A percentile compares a stretch with the other conserved stretches of the same genome.
Conservation (phyloP, 35 echinoderm and acorn worm genomes). For the Heliocidaris erythrogramma region DNA sequence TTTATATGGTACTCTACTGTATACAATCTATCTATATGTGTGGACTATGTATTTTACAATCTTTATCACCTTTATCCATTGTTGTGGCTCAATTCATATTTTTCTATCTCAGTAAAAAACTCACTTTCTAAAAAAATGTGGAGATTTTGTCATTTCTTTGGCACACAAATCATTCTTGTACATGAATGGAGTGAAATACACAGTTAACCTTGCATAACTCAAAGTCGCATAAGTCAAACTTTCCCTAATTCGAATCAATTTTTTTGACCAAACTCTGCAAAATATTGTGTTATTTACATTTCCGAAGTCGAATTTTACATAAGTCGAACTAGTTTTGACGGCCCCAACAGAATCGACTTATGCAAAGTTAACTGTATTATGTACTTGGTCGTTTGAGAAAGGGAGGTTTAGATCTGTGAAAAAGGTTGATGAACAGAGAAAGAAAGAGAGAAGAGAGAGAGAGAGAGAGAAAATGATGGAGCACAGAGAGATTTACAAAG, state of each 20-base stretch:
- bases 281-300: too few species aligned
- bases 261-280: too few species aligned
- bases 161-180: neutral
- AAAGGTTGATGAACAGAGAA: neutral
- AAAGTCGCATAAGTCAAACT: too few species aligned
- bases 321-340: too few species aligned
- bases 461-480: neutral
- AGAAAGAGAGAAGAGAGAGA: neutral
- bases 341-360: too few species aligned
- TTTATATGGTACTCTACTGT: neutral
- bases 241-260: too few species aligned
- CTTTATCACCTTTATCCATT: neutral
- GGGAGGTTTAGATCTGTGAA: neutral
- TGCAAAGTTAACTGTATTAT: too few species aligned
- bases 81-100: neutral
- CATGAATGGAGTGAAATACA: neutral
- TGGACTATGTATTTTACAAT: neutral
- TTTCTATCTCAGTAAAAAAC: neutral
- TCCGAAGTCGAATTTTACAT: too few species aligned
- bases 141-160: neutral
- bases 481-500: too few species aligned
- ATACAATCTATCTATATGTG: neutral
- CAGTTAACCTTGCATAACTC: too few species aligned
- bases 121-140: neutral
- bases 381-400: neutral